These are phyloP conservation scores for Drosophila kanapiae DNA, from an alignment of 1,140 invertebrate species.

Conservation along the genomic window DNA sequence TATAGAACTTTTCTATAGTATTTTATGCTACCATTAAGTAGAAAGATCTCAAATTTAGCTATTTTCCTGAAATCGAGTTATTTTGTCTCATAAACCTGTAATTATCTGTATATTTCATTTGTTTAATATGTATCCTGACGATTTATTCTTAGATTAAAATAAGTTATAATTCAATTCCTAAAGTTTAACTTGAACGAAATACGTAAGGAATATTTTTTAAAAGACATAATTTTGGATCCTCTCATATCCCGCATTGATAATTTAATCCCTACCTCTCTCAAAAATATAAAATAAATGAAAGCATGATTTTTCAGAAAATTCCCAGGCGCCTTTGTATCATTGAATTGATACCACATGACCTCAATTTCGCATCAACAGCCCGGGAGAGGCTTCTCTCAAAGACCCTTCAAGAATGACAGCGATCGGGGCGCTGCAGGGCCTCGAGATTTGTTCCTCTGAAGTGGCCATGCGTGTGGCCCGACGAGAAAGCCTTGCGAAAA, in stretches of 20 bases:
- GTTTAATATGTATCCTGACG: too few species aligned
- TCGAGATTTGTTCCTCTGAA: conserved; percentile 57
- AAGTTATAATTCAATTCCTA: not conserved
- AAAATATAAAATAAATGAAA: not conserved
- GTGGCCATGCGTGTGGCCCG: conserved; percentile 71
- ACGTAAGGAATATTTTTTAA: too few species aligned
- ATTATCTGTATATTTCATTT: too few species aligned
- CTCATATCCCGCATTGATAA: not conserved
- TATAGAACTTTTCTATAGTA: too few species aligned
- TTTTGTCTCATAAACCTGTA: too few species aligned
- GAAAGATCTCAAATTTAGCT: too few species aligned
- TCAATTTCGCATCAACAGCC: conserved; percentile 45
- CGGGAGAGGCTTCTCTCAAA: conserved; percentile 11
- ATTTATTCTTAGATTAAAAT: not conserved
- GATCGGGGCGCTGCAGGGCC: conserved; percentile 53
- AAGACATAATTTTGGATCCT: not conserved
- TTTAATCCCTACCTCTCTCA: too few species aligned
- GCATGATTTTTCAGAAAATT: not conserved
- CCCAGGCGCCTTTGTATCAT: not conserved
- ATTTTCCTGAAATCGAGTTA: too few species aligned
- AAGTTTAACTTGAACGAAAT: too few species aligned
- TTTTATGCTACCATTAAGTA: too few species aligned
- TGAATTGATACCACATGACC: conserved; percentile 44
- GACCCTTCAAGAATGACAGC: conserved; percentile 57
- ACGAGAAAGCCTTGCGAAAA: conserved; percentile 49